Percentiles rank a stretch among this genome's conserved stretches.
Conservation (phyloP, 2,797 vertebrate species). For the Valencia hispanica region DNA sequence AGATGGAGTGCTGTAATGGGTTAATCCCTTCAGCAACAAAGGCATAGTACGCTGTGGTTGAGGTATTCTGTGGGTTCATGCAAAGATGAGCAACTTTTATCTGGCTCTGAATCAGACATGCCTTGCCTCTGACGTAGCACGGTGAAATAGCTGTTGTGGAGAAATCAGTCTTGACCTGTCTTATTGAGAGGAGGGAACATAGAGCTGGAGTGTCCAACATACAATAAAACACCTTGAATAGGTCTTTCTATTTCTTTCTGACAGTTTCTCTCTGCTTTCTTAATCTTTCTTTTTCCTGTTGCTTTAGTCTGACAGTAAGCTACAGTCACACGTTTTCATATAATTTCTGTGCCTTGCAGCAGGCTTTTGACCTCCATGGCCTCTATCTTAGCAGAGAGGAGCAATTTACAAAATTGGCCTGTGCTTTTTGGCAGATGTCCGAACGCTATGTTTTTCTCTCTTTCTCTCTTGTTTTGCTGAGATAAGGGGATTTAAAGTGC, state of each 20-base stretch:
- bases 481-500: conserved; percentile 75
- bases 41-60: conserved; percentile 13
- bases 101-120: conserved; percentile 57
- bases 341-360: conserved; percentile 55
- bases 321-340: conserved; percentile 51
- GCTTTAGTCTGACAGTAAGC: conserved; percentile 39
- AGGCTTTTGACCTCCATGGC: conserved; percentile 57
- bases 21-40: conserved; percentile 23
- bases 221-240: background rate
- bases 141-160: conserved; percentile 58
- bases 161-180: conserved; percentile 65
- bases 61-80: conserved; percentile 43
- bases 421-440: conserved; percentile 65
- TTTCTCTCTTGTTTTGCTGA: conserved; percentile 51
- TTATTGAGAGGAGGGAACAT: conserved; percentile 31
- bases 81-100: conserved; percentile 63
- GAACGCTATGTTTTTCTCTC: conserved; percentile 48
- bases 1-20: conserved; percentile 16
- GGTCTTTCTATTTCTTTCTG: conserved; percentile 13
- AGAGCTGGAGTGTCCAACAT: conserved; percentile 27
- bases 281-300: conserved; percentile 36
- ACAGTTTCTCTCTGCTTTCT: conserved; percentile 3
- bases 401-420: conserved; percentile 67
- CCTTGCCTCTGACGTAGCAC: conserved; percentile 61
- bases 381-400: conserved; percentile 55